A percentile compares a stretch with the other conserved stretches of the same genome.
Evolutionary conservation across 2,113 vertebrate genomes (phyloP).

Genomic region (Oriolus oriolus): DNA sequence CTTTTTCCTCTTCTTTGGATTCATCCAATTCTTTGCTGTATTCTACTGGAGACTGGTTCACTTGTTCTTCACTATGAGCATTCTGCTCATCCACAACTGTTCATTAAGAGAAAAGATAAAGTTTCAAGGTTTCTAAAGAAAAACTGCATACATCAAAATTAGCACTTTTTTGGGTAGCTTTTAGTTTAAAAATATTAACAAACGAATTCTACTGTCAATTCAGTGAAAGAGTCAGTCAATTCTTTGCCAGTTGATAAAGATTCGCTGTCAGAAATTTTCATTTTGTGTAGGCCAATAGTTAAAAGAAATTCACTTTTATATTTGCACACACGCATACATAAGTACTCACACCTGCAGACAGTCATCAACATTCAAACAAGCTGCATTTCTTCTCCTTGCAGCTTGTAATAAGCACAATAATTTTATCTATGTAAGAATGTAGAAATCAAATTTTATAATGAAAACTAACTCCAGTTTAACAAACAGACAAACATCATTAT

Average conservation of each 20-base stretch:
- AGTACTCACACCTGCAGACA: not conserved
- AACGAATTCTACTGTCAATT: not conserved
- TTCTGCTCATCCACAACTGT: constrained; percentile 93
- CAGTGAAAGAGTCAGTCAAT: not conserved
- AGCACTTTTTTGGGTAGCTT: not conserved
- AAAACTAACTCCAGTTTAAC: not conserved
- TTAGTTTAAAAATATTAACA: not conserved
- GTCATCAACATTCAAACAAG: not conserved
- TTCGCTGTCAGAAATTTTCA: not conserved
- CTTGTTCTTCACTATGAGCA: constrained; percentile 79
- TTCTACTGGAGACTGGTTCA: constrained; percentile 75
- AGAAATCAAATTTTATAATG: not conserved
- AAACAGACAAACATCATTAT: not conserved
- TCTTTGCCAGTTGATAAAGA: not conserved
- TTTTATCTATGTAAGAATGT: not conserved
- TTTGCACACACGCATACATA: not conserved
- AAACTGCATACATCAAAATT: not conserved
- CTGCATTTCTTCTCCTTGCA: not conserved
- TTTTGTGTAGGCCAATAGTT: not conserved
- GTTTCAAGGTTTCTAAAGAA: not conserved
- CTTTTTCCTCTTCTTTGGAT: constrained; percentile 87
- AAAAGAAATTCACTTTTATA: not conserved
- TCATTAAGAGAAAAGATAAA: not conserved
- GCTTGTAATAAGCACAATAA: not conserved
- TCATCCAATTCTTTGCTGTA: constrained; percentile 87